phyloP scores from a whole-genome alignment of 2,888 invertebrate species.

The Choristoneura rosaceana region DNA sequence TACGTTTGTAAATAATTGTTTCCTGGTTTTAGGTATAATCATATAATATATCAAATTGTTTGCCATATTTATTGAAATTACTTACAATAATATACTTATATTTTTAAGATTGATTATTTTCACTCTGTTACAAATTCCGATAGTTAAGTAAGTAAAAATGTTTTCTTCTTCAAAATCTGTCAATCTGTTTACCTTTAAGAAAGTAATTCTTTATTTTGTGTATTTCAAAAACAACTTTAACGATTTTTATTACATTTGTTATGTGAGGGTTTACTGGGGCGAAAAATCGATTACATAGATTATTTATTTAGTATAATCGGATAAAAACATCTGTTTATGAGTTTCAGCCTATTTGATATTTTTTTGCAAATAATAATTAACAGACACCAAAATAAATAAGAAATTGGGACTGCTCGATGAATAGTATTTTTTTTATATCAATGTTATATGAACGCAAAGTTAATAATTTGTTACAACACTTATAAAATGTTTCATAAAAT shows the following conservation, averaged over 20 bases:
- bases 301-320: too few species aligned
- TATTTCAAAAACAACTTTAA: too few species aligned
- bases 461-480: too few species aligned
- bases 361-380: not conserved
- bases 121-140: not conserved
- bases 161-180: too few species aligned
- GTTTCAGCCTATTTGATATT: too few species aligned
- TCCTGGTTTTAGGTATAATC: constrained; percentile 19
- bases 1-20: constrained; percentile 45
- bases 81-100: not conserved
- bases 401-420: constrained; percentile 9
- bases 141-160: not conserved
- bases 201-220: too few species aligned
- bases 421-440: not conserved
- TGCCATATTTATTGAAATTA: not conserved
- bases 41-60: not conserved
- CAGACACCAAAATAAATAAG: not conserved
- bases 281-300: too few species aligned
- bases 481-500: too few species aligned
- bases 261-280: too few species aligned
- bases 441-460: not conserved
- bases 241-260: too few species aligned
- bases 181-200: too few species aligned
- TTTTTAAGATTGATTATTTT: not conserved
- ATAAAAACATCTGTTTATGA: too few species aligned